phyloP scores from a whole-genome alignment of 2,113 vertebrate genomes.

The Hystrix cristata region DNA sequence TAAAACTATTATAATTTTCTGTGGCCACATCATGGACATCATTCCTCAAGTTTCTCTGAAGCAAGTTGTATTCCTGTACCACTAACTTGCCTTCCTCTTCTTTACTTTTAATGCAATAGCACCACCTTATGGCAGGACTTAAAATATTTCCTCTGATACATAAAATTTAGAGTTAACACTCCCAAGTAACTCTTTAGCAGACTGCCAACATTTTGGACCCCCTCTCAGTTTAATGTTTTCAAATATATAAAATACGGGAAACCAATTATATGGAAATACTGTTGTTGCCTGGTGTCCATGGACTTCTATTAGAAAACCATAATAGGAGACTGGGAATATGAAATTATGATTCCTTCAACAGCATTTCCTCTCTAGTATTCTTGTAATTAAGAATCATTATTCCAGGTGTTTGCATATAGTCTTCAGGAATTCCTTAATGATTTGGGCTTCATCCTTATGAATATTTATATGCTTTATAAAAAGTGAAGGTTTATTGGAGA shows the following conservation, averaged over 20 bases:
- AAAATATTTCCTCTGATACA: neutral
- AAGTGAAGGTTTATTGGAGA: neutral
- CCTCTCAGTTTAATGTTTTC: constrained; percentile 31
- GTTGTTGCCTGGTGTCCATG: neutral
- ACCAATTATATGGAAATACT: neutral
- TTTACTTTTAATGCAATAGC: constrained; percentile 63
- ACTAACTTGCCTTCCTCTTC: neutral
- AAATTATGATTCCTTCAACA: neutral
- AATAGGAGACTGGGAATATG: neutral
- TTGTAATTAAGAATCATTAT: constrained; percentile 8
- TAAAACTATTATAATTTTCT: neutral
- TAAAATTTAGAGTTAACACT: neutral
- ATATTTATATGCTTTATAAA: neutral
- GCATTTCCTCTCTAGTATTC: constrained; percentile 27
- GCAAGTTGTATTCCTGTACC: neutral
- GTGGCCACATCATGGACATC: neutral
- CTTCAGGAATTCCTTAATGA: neutral
- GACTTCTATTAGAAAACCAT: neutral
- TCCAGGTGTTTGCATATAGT: neutral
- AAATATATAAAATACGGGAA: constrained; percentile 17
- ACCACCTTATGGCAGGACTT: constrained; percentile 70
- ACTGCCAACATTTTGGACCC: neutral
- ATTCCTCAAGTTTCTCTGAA: neutral
- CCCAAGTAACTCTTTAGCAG: neutral
- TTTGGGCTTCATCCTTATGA: neutral